phyloP scores from a whole-genome alignment of 2,888 invertebrate genomes.

The Scrobipalpa costella region DNA sequence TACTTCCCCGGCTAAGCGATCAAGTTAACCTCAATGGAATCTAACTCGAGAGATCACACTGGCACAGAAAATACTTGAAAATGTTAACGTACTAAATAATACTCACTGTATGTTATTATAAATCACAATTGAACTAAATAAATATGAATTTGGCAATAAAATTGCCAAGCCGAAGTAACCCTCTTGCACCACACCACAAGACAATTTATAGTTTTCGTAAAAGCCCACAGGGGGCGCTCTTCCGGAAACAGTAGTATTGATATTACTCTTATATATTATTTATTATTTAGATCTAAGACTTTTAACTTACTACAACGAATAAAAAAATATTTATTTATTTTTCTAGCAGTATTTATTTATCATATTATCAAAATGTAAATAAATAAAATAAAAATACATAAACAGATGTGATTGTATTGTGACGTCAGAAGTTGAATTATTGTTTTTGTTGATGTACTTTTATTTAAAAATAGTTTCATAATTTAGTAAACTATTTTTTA shows the following conservation, averaged over 20 bases:
- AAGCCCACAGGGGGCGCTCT: slow-evolving; percentile 59
- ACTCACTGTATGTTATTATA: slow-evolving; percentile 64
- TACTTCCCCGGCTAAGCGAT: slow-evolving; percentile 55
- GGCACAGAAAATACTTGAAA: background rate
- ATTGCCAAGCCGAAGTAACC: slow-evolving; percentile 44
- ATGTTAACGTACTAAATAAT: slow-evolving; percentile 35
- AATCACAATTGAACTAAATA: slow-evolving; percentile 60
- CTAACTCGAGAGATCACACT: slow-evolving; percentile 6
- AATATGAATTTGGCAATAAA: slow-evolving; percentile 62
- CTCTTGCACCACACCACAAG: slow-evolving; percentile 63
- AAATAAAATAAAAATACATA: background rate
- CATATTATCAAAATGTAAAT: background rate
- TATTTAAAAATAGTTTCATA: background rate
- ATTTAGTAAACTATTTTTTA: no score
- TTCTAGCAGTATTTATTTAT: background rate
- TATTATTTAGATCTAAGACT: background rate
- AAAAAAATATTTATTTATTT: background rate
- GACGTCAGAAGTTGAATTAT: background rate
- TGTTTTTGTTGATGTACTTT: background rate
- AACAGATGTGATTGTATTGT: background rate
- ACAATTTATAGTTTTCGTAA: slow-evolving; percentile 56
- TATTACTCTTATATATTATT: slow-evolving; percentile 33
- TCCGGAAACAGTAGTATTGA: slow-evolving; percentile 65
- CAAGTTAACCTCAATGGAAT: slow-evolving; percentile 46
- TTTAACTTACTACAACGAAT: background rate